Percentiles rank a stretch among this genome's conserved stretches.
Evolutionary conservation across 2,797 vertebrate genomes (phyloP).

Genomic region (Tragopan temminckii): DNA sequence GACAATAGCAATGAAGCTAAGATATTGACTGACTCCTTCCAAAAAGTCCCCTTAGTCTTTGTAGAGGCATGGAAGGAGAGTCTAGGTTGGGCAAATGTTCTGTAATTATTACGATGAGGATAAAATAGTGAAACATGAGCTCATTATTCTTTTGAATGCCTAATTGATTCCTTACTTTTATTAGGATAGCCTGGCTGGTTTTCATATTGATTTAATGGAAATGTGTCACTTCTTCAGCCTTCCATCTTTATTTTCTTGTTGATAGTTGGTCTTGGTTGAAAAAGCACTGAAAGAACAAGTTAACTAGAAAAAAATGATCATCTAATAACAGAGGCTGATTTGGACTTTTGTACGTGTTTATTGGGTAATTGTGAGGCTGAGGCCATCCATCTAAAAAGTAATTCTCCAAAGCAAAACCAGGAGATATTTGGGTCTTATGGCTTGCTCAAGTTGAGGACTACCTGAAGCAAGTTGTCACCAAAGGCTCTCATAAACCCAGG

Average conservation of each 20-base stretch:
- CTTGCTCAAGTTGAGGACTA: background rate
- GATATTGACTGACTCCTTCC: background rate
- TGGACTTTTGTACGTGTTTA: background rate
- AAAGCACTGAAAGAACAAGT: background rate
- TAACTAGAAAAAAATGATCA: background rate
- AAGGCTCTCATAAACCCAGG: background rate
- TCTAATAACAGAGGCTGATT: background rate
- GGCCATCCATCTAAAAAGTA: background rate
- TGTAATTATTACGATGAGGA: background rate
- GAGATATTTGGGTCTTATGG: background rate
- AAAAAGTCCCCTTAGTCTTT: conserved; percentile 12
- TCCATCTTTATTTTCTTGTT: background rate
- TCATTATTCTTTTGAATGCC: background rate
- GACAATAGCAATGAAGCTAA: background rate
- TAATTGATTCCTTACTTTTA: background rate
- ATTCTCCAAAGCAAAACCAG: background rate
- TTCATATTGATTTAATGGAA: background rate
- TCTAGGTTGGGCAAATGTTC: background rate
- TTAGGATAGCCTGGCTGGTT: background rate
- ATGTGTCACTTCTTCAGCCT: background rate
- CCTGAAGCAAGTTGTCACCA: background rate
- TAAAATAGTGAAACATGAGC: conserved; percentile 6
- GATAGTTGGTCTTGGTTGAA: background rate
- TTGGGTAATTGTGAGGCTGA: background rate
- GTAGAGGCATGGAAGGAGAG: background rate